These are phyloP conservation scores for Dreissena rostriformis DNA, from an alignment of 1,140 invertebrate species.

Conservation along the genomic window DNA sequence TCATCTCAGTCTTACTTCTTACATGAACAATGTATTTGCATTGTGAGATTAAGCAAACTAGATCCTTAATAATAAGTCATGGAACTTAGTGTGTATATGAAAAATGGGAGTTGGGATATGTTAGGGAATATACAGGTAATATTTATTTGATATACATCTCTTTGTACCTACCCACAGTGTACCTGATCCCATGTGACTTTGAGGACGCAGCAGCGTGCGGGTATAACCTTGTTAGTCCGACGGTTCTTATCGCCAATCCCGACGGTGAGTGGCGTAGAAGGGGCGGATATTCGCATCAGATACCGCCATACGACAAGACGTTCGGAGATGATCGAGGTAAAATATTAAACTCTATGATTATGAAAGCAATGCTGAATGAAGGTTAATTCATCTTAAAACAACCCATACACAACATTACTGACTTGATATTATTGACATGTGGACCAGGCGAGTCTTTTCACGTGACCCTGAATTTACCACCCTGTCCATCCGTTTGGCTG, in stretches of 20 bases:
- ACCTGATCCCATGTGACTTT: slow-evolving; percentile 18
- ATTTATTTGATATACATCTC: too few relatives aligned
- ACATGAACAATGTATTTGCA: too few relatives aligned
- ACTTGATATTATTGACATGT: background rate
- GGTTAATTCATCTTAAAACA: too few relatives aligned
- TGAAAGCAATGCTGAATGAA: background rate
- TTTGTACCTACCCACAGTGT: background rate
- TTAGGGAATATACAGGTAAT: too few relatives aligned
- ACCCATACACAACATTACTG: background rate
- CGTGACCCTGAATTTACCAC: background rate
- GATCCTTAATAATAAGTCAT: too few relatives aligned
- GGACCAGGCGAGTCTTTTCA: background rate
- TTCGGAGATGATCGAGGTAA: background rate
- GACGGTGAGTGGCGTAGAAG: background rate
- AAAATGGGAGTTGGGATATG: too few relatives aligned
- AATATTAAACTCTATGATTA: background rate
- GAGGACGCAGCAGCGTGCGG: slow-evolving; percentile 3
- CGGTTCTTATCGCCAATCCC: background rate
- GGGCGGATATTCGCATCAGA: background rate
- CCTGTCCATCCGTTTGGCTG: background rate
- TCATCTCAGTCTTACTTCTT: too few relatives aligned
- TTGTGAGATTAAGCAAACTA: too few relatives aligned
- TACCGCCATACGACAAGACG: slow-evolving; percentile 31
- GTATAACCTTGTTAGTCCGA: background rate
- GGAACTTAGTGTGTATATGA: too few relatives aligned